Conservation (phyloP, 2,888 invertebrate genomes). For the Stenodera caucasica region DNA sequence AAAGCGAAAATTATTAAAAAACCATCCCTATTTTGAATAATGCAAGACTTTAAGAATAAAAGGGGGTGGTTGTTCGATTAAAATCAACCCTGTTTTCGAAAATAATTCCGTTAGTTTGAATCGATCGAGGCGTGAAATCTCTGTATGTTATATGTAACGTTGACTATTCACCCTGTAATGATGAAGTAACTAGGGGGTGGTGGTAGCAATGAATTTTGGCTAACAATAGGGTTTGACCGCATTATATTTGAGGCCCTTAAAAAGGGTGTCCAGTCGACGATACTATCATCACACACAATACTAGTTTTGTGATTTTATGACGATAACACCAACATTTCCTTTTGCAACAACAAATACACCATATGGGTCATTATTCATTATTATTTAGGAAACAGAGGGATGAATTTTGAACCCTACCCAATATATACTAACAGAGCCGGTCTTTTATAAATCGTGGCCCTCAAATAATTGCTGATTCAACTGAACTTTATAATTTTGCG, state of each 20-base stretch:
- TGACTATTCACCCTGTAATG: slow-evolving; percentile 12
- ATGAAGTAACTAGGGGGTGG: slow-evolving; percentile 19
- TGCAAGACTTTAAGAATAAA: too few relatives aligned
- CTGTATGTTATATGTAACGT: slow-evolving; percentile 10
- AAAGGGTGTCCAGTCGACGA: slow-evolving; percentile 46
- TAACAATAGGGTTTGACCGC: slow-evolving; percentile 48
- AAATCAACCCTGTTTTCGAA: neutral
- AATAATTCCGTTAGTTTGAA: too few relatives aligned
- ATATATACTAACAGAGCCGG: neutral
- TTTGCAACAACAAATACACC: slow-evolving; percentile 34
- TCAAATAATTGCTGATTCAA: too few relatives aligned
- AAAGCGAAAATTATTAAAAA: too few relatives aligned
- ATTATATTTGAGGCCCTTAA: slow-evolving; percentile 41
- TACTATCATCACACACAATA: slow-evolving; percentile 49
- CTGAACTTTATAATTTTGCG: too few relatives aligned
- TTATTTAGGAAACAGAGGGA: neutral
- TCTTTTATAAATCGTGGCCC: too few relatives aligned
- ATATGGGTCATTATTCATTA: slow-evolving; percentile 41
- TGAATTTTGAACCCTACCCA: neutral
- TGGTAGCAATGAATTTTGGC: slow-evolving; percentile 35
- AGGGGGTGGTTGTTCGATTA: too few relatives aligned
- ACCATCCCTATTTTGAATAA: too few relatives aligned
- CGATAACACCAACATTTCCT: slow-evolving; percentile 36
- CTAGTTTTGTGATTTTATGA: slow-evolving; percentile 41
- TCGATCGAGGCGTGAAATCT: slow-evolving; percentile 12